A percentile compares a stretch with the other conserved stretches of the same genome.
Evolutionary conservation across 2,113 vertebrate genomes (phyloP).

Genomic region (Romanogobio albipinnatus): DNA sequence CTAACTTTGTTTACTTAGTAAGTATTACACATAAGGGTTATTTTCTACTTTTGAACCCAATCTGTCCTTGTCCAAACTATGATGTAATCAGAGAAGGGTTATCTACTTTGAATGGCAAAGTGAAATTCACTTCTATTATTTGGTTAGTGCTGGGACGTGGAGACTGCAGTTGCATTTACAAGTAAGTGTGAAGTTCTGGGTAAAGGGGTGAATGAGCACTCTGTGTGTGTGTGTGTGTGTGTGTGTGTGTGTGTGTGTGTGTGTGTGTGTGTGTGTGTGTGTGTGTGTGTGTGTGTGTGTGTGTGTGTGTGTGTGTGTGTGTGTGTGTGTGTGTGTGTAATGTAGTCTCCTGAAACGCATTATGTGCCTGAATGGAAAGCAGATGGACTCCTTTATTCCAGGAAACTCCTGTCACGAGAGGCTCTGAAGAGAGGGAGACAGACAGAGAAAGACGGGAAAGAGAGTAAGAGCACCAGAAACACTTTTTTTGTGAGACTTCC

Average conservation of each 20-base stretch:
- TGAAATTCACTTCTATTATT: constrained; percentile 41
- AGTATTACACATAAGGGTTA: background rate
- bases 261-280: background rate
- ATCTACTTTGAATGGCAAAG: background rate
- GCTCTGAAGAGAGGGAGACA: constrained; percentile 27
- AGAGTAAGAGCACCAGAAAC: constrained; percentile 9
- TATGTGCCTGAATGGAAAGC: constrained; percentile 57
- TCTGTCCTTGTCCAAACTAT: constrained; percentile 1
- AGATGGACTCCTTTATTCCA: constrained; percentile 56
- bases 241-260: constrained; percentile 2
- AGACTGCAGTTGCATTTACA: constrained; percentile 45
- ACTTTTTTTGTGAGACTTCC: constrained; percentile 3
- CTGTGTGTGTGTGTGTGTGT: background rate
- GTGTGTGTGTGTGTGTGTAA: constrained; percentile 35
- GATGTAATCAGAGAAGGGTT: constrained; percentile 25
- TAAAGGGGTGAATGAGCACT: constrained; percentile 41
- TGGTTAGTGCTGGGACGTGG: constrained; percentile 21
- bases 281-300: constrained; percentile 1
- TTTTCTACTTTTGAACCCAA: background rate
- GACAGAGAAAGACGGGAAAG: background rate
- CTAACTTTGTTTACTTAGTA: background rate
- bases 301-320: constrained; percentile 1
- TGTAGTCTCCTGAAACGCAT: constrained; percentile 51
- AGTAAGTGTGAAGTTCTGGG: constrained; percentile 52
- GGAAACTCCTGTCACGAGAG: constrained; percentile 42